phyloP scores from a whole-genome alignment of 2,113 vertebrate species.

The Callaeas wilsoni region DNA sequence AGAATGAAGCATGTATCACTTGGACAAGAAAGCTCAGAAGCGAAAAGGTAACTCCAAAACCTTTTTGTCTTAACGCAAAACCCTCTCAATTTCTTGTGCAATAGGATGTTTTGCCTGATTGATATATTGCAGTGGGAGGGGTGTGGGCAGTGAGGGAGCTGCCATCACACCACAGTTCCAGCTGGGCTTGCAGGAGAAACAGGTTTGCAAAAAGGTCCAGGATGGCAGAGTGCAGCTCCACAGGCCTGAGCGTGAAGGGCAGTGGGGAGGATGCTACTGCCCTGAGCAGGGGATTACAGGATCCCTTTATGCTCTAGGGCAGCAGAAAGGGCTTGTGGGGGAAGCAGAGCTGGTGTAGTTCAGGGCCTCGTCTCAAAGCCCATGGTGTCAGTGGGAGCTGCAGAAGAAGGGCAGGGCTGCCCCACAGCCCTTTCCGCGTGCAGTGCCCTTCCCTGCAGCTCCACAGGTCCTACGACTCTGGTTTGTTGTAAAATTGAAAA shows the following conservation, averaged over 20 bases:
- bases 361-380: not conserved
- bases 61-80: not conserved
- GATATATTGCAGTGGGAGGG: not conserved
- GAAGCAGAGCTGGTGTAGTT: not conserved
- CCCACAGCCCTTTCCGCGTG: rapidly evolving
- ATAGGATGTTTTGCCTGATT: not conserved
- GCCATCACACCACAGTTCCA: not conserved
- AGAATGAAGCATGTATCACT: not conserved
- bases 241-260: rapidly evolving
- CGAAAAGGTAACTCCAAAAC: not conserved
- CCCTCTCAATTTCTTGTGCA: not conserved
- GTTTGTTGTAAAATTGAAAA: not conserved
- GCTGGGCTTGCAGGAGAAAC: not conserved
- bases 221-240: rapidly evolving
- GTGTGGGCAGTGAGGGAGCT: not conserved
- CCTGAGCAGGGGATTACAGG: not conserved
- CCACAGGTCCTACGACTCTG: not conserved
- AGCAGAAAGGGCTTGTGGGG: not conserved
- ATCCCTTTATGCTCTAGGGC: not conserved
- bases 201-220: not conserved
- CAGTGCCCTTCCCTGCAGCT: not conserved
- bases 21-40: not conserved
- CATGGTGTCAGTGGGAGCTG: not conserved
- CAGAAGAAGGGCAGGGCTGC: not conserved
- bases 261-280: not conserved